These are phyloP conservation scores for Disparrhopalites patrizii DNA, from an alignment of 2,888 invertebrate genomes.

Conservation along the genomic window DNA sequence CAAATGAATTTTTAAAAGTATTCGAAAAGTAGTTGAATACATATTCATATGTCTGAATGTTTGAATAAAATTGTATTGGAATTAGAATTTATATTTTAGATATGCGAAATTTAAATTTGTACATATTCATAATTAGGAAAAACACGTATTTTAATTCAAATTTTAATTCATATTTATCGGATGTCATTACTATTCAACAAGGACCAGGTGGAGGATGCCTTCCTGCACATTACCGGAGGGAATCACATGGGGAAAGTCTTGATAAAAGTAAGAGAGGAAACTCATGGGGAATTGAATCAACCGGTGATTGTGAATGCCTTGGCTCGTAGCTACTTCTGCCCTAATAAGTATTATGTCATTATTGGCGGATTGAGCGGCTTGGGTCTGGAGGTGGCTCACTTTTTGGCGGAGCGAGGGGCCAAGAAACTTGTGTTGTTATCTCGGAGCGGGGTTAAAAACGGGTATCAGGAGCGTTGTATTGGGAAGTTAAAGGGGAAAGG, in stretches of 20 bases:
- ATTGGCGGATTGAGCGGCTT: conserved; percentile 54
- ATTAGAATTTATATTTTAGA: too few species aligned
- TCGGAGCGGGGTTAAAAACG: too few species aligned
- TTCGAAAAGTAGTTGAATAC: too few species aligned
- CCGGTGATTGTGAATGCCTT: conserved; percentile 52
- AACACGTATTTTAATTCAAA: too few species aligned
- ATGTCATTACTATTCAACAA: too few species aligned
- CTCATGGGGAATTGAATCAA: neutral
- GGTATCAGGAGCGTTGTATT: conserved; percentile 24
- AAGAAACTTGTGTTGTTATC: conserved; percentile 21
- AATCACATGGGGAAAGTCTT: conserved; percentile 80
- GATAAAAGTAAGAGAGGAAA: conserved; percentile 51
- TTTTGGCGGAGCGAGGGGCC: conserved; percentile 18
- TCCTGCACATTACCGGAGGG: conserved; percentile 66
- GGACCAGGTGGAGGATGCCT: conserved; percentile 67
- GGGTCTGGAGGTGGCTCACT: conserved; percentile 24
- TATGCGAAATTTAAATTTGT: too few species aligned
- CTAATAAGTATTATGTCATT: conserved; percentile 55
- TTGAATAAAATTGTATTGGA: too few species aligned
- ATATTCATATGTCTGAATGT: too few species aligned
- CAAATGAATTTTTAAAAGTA: too few species aligned
- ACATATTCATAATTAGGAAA: too few species aligned
- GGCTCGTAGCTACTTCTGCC: conserved; percentile 57
- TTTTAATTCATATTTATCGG: too few species aligned
- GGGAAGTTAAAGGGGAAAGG: conserved; percentile 5